Base-by-base conservation (phyloP, 2,888 invertebrate species). In the Arenicola marina region DNA sequence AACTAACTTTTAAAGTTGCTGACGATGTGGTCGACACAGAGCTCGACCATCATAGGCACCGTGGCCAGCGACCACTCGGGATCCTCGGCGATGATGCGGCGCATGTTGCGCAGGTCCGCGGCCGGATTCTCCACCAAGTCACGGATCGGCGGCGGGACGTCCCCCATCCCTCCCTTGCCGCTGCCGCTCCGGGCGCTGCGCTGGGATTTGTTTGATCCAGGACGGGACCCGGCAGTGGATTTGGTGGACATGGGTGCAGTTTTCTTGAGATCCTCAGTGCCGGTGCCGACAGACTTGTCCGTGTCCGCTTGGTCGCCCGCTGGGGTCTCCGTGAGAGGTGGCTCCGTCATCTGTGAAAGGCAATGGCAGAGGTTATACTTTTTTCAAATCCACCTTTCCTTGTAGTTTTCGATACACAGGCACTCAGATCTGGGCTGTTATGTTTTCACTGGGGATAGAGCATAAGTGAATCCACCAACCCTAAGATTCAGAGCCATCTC, bases 71-170 rank as follows among this genome's bases (percentile, higher is more conserved):
- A 81, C 80, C 82, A 84, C 61, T 82, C 81, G 2, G 78, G 77
- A 73, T 84, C 84, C 59, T 84, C 84, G 31, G 84, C 83, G 51
- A 84, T 83, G 38, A 84, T 82, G 48, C 82, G 58, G 45, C 84
- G 57, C 65, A 75, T 69, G 62, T 67, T 72, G 32, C 74, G 51
- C 21, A 58, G 51, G 51, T 74, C 74, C 2, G 63, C 65, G 0
- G 71, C 62, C 4, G 68, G 70, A 33, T 70, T 70, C 34, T 64
- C 63, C 24, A 53, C 63, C 45, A 46, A 33, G 4, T 48, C 24
- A 15, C 21, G 26, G 21, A 44, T 48, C 21, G 63, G 59, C 21
- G 63, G 48, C 31, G 55, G 60, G 32, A 62, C 33, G 7, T 48
- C 48, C 48, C 48, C 48, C 15, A 48, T 7, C n/a, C n/a, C n/a